Evolutionary conservation across 1,140 invertebrate genomes (phyloP).

Genomic region (Choristoneura fumiferana): DNA sequence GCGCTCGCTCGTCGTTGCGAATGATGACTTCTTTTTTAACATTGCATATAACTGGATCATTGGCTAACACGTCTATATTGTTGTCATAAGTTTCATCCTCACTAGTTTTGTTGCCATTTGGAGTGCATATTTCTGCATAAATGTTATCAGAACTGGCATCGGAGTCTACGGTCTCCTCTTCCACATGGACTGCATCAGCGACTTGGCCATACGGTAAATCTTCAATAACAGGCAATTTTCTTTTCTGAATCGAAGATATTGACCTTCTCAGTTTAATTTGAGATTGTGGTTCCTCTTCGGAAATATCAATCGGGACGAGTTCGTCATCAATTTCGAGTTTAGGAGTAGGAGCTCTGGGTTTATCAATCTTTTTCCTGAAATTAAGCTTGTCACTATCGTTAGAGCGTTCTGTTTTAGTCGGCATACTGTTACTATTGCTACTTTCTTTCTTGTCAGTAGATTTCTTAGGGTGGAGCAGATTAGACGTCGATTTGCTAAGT

Average conservation of each 20-base stretch:
- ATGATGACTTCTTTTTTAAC: slow-evolving; percentile 71
- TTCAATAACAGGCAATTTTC: slow-evolving; percentile 76
- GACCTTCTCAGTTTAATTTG: slow-evolving; percentile 70
- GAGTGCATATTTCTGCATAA: slow-evolving; percentile 80
- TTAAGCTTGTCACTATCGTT: slow-evolving; percentile 61
- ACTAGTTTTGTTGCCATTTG: slow-evolving; percentile 54
- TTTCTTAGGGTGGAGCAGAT: slow-evolving; percentile 78
- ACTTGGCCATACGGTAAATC: slow-evolving; percentile 77
- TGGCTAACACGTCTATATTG: slow-evolving; percentile 63
- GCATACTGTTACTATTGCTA: slow-evolving; percentile 72
- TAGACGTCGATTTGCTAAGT: slow-evolving; percentile 80
- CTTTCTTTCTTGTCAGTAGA: slow-evolving; percentile 64
- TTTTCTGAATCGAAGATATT: slow-evolving; percentile 75
- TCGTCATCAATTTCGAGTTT: slow-evolving; percentile 66
- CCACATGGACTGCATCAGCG: slow-evolving; percentile 66
- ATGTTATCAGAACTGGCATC: slow-evolving; percentile 80
- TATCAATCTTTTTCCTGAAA: slow-evolving; percentile 71
- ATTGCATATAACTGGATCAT: slow-evolving; percentile 69
- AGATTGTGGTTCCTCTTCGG: slow-evolving; percentile 57
- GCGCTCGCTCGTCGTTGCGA: slow-evolving; percentile 65
- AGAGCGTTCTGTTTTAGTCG: slow-evolving; percentile 65
- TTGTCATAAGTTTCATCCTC: slow-evolving; percentile 66
- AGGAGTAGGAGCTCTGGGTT: slow-evolving; percentile 66
- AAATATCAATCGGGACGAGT: slow-evolving; percentile 55
- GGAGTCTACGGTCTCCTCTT: slow-evolving; percentile 66